phyloP scores from a whole-genome alignment of 1,140 invertebrate genomes.

The Panonychus citri region DNA sequence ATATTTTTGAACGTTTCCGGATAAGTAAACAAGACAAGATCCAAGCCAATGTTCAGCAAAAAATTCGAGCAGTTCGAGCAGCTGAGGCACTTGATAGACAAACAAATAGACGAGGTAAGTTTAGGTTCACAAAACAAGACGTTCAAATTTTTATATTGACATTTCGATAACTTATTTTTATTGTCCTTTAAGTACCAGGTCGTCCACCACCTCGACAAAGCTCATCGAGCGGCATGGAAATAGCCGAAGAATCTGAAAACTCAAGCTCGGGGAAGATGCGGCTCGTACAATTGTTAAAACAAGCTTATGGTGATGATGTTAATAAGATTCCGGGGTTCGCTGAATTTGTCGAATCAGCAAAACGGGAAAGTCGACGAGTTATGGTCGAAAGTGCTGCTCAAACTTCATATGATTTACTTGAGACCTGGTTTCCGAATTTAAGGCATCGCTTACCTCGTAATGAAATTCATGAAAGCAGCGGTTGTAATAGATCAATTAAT shows the following conservation, averaged over 20 bases:
- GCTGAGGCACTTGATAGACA: conserved; percentile 17
- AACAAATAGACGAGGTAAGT: conserved; percentile 6
- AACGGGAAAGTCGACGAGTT: neutral
- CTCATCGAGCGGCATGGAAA: neutral
- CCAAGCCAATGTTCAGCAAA: conserved; percentile 15
- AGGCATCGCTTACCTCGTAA: neutral
- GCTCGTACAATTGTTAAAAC: conserved; percentile 10
- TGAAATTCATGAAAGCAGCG: neutral
- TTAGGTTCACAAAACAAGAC: no score
- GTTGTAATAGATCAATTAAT: neutral
- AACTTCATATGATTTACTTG: conserved; percentile 13
- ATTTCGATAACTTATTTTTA: neutral
- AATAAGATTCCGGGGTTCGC: conserved; percentile 11
- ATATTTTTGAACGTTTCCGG: conserved; percentile 14
- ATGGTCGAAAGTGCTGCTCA: conserved; percentile 12
- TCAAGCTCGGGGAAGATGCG: conserved; percentile 1
- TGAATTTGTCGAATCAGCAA: conserved; percentile 1
- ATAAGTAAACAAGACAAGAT: conserved; percentile 17
- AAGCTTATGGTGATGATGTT: conserved; percentile 9
- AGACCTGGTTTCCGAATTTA: conserved; percentile 11
- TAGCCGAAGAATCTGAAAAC: neutral
- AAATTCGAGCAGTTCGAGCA: conserved; percentile 16
- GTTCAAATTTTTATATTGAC: neutral
- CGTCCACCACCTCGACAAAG: conserved; percentile 1
- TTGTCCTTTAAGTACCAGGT: neutral